Percentiles rank a stretch among this genome's conserved stretches.
Conservation (phyloP, 2,797 vertebrate species). For the Botia almorhae region DNA sequence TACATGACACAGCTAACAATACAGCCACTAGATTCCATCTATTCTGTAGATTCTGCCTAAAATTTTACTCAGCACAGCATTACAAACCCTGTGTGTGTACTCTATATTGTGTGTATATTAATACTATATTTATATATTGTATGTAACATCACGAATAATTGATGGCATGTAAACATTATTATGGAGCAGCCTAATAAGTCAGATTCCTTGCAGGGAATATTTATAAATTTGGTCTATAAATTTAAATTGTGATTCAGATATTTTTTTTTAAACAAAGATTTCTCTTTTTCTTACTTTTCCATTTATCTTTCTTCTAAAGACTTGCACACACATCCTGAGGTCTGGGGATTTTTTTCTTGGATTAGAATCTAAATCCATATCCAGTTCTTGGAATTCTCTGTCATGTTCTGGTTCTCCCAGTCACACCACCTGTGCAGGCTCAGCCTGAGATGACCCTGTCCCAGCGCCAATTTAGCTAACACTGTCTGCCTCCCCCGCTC, state of each 20-base stretch:
- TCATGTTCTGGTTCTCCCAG: slow-evolving; percentile 46
- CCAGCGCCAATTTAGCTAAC: slow-evolving; percentile 13
- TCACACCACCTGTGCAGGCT: slow-evolving; percentile 43
- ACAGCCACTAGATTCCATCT: too few relatives aligned
- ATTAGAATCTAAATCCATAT: slow-evolving; percentile 54
- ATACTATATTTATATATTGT: too few relatives aligned
- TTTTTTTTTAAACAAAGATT: not conserved
- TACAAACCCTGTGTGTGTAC: too few relatives aligned
- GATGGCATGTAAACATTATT: not conserved
- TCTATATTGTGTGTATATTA: too few relatives aligned
- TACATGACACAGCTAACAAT: too few relatives aligned
- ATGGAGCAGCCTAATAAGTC: not conserved
- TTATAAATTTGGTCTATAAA: too few relatives aligned
- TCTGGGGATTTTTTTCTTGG: slow-evolving; percentile 47
- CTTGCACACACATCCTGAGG: slow-evolving; percentile 32
- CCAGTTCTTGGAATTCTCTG: slow-evolving; percentile 58
- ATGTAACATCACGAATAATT: too few relatives aligned
- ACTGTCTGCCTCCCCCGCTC: not conserved
- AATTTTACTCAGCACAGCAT: too few relatives aligned
- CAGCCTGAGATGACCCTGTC: slow-evolving; percentile 14
- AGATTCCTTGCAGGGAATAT: not conserved
- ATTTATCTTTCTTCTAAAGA: not conserved
- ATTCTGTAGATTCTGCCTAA: too few relatives aligned
- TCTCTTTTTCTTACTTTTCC: not conserved
- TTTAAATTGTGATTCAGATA: not conserved